A percentile compares a stretch with the other conserved stretches of the same genome.
phyloP scores from a whole-genome alignment of 2,797 vertebrate genomes.

The Poeciliopsis gracilis region DNA sequence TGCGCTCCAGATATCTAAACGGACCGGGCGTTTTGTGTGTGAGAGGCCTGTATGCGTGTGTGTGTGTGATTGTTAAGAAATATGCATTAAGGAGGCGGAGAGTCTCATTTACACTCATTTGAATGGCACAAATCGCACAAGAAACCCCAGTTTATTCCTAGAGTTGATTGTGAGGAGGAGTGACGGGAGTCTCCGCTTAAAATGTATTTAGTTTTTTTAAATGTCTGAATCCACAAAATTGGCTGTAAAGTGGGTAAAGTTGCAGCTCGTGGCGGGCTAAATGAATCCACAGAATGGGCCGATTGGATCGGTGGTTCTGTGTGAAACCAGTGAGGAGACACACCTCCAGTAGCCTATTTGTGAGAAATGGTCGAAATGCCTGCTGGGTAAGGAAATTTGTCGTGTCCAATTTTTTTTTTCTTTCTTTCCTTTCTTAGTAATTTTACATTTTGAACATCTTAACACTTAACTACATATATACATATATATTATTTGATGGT shows the following conservation, averaged over 20 bases:
- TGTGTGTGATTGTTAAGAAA: conserved; percentile 49
- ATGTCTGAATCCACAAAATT: not conserved
- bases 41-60: conserved; percentile 15
- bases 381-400: conserved; percentile 71
- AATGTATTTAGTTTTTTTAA: not conserved
- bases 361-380: conserved; percentile 72
- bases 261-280: not conserved
- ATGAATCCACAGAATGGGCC: not conserved
- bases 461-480: conserved; percentile 20
- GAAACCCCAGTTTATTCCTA: conserved; percentile 11
- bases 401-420: conserved; percentile 43
- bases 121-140: conserved; percentile 28
- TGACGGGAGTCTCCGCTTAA: conserved; percentile 6
- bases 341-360: conserved; percentile 72
- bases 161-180: conserved; percentile 13
- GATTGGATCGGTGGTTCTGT: conserved; percentile 2
- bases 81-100: conserved; percentile 1
- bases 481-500: no score
- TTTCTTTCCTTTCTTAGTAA: no score
- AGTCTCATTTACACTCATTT: conserved; percentile 63
- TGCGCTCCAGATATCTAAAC: conserved; percentile 12
- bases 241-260: not conserved
- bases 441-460: conserved; percentile 13
- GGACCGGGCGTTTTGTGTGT: not conserved
- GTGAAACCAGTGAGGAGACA: conserved; percentile 44